These are phyloP conservation scores for Caenorhabditis sinica DNA, from an alignment of 2,888 invertebrate species.

Conservation along the genomic window DNA sequence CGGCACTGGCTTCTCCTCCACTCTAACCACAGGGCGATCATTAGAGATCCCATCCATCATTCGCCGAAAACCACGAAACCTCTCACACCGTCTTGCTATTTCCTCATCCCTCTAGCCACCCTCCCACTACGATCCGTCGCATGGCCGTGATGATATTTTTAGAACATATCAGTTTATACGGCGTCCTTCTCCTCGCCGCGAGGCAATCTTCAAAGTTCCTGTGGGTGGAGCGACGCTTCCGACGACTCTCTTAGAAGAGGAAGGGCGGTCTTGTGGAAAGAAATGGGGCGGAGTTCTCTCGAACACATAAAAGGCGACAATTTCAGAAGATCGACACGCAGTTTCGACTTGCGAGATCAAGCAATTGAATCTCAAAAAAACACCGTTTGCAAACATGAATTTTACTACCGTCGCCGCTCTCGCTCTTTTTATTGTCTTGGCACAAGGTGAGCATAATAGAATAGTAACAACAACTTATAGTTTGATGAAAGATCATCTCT, in stretches of 20 bases:
- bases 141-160: constrained; percentile 55
- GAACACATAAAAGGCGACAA: constrained; percentile 56
- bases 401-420: constrained; percentile 63
- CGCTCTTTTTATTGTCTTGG: constrained; percentile 62
- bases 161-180: constrained; percentile 39
- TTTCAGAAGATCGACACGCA: constrained; percentile 63
- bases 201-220: constrained; percentile 59
- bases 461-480: neutral
- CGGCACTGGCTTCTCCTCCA: constrained; percentile 56
- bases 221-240: constrained; percentile 41
- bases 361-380: constrained; percentile 66
- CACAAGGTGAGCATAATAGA: constrained; percentile 60
- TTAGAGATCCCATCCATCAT: constrained; percentile 67
- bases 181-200: constrained; percentile 37
- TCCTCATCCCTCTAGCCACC: constrained; percentile 28
- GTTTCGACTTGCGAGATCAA: constrained; percentile 72
- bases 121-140: constrained; percentile 36
- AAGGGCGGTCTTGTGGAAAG: constrained; percentile 55
- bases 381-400: constrained; percentile 64
- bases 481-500: no score
- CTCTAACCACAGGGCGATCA: constrained; percentile 65
- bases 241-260: constrained; percentile 35
- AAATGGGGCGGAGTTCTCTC: constrained; percentile 43
- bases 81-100: constrained; percentile 34
- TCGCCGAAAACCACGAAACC: constrained; percentile 38